Evolutionary conservation across 2,888 invertebrate species (phyloP).

Genomic region (Sycophila texana): DNA sequence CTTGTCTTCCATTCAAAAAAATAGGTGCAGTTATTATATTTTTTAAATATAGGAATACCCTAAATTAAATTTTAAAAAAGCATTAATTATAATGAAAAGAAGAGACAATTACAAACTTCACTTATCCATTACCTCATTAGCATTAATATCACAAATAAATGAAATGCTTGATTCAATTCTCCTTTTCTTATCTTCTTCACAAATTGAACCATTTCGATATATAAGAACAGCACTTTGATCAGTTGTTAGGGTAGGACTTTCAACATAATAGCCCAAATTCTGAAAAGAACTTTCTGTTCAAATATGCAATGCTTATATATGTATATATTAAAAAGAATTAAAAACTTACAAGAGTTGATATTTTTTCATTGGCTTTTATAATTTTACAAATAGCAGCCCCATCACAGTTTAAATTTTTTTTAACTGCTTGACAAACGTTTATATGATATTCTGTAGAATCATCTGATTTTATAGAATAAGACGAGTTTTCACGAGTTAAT

Average conservation of each 20-base stretch:
- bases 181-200: slow-evolving; percentile 56
- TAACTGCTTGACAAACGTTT: slow-evolving; percentile 69
- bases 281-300: slow-evolving; percentile 32
- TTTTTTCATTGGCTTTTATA: slow-evolving; percentile 59
- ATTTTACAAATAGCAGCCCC: slow-evolving; percentile 67
- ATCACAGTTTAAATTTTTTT: slow-evolving; percentile 65
- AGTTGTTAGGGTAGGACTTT: slow-evolving; percentile 28
- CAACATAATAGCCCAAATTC: slow-evolving; percentile 53
- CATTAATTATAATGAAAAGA: background rate
- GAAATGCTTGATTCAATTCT: slow-evolving; percentile 59
- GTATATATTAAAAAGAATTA: slow-evolving; percentile 8
- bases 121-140: slow-evolving; percentile 25
- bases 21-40: slow-evolving; percentile 66
- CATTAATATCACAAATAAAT: slow-evolving; percentile 53
- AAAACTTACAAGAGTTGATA: slow-evolving; percentile 64
- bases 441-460: slow-evolving; percentile 66
- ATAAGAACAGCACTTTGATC: slow-evolving; percentile 48
- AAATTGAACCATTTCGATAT: slow-evolving; percentile 53
- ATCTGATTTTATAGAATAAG: slow-evolving; percentile 64
- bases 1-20: slow-evolving; percentile 69
- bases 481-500: slow-evolving; percentile 61
- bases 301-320: slow-evolving; percentile 19
- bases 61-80: slow-evolving; percentile 44
- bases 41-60: slow-evolving; percentile 63
- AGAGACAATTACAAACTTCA: background rate